phyloP scores from a whole-genome alignment of 2,113 vertebrate genomes.

The Macaca mulatta region DNA sequence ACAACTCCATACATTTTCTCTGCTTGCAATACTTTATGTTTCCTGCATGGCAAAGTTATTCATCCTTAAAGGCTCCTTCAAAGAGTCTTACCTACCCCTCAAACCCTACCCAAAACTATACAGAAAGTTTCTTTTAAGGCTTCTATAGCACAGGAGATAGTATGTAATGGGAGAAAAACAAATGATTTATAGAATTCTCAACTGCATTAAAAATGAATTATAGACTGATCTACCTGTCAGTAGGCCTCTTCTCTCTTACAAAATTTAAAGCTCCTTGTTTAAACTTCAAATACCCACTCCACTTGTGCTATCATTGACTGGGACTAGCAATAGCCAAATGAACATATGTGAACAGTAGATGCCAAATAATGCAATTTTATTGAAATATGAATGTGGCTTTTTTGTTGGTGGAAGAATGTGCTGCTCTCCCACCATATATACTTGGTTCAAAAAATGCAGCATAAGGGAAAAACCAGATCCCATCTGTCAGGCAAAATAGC shows the following conservation, averaged over 20 bases:
- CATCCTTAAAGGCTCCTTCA: neutral
- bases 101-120: neutral
- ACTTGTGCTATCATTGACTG: conserved; percentile 81
- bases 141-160: conserved; percentile 34
- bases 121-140: conserved; percentile 41
- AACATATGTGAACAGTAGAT: conserved; percentile 78
- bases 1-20: neutral
- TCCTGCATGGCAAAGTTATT: neutral
- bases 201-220: conserved; percentile 69
- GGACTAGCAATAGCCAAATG: conserved; percentile 73
- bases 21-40: neutral
- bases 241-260: conserved; percentile 50
- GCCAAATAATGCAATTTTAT: conserved; percentile 82
- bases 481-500: conserved; percentile 81
- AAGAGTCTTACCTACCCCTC: neutral
- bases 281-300: conserved; percentile 72
- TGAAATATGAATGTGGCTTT: conserved; percentile 77
- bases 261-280: conserved; percentile 56
- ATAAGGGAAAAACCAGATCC: conserved; percentile 78
- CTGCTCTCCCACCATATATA: conserved; percentile 72
- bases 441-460: conserved; percentile 80
- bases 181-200: conserved; percentile 66
- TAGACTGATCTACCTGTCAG: conserved; percentile 59
- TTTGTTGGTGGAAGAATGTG: conserved; percentile 81
- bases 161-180: conserved; percentile 27